Percentiles rank a stretch among this genome's conserved stretches.
These are phyloP conservation scores for Melinaea marsaeus DNA, from an alignment of 2,888 invertebrate species.

Conservation along the genomic window DNA sequence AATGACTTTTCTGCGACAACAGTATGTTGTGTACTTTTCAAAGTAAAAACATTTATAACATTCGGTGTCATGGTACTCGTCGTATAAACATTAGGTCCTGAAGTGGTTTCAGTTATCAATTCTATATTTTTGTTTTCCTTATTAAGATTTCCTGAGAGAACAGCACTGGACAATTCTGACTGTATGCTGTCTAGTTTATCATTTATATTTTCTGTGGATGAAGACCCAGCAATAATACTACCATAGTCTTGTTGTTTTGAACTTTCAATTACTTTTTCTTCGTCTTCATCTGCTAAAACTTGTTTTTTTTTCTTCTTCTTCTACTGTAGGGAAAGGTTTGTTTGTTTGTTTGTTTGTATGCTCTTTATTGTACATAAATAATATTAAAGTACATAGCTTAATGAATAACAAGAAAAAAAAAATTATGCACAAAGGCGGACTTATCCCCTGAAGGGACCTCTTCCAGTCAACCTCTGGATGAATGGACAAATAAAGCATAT, in stretches of 20 bases:
- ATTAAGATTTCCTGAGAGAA: constrained; percentile 84
- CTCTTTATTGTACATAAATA: no score
- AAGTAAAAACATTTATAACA: constrained; percentile 69
- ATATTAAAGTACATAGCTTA: no score
- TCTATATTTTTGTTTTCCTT: constrained; percentile 83
- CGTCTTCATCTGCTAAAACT: constrained; percentile 77
- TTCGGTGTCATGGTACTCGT: constrained; percentile 51
- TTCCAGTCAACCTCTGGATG: no score
- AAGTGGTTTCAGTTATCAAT: constrained; percentile 77
- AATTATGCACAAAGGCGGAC: no score
- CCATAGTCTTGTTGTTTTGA: constrained; percentile 47
- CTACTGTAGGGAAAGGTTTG: constrained; percentile 87
- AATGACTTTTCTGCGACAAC: constrained; percentile 73
- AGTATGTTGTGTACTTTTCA: constrained; percentile 71
- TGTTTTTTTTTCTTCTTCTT: constrained; percentile 86
- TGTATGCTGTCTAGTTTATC: constrained; percentile 91
- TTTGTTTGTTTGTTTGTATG: no score
- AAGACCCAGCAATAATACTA: constrained; percentile 46
- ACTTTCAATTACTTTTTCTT: constrained; percentile 56
- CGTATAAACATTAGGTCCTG: constrained; percentile 51
- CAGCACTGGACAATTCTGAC: constrained; percentile 88
- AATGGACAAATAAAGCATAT: no score
- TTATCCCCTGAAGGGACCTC: no score
- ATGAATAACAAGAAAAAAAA: no score
- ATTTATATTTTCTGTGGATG: constrained; percentile 90